Base-by-base conservation (phyloP, 2,113 vertebrate species). In the Pimephales promelas region DNA sequence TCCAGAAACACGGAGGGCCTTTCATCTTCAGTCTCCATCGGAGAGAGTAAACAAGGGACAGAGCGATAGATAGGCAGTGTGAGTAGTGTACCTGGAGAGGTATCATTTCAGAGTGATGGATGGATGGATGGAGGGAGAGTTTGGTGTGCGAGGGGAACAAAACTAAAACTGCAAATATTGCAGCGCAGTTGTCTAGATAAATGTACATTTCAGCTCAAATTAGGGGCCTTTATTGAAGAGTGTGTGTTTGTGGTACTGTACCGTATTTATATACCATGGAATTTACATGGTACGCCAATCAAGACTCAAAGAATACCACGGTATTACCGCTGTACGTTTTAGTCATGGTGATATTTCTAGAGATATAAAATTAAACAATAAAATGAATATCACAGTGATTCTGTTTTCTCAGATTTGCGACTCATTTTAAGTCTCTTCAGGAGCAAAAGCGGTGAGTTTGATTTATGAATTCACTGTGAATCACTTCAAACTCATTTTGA, bases 41-140 rank as follows among this genome's bases (percentile, higher is more conserved):
- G 74, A 87, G 59, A 81, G 18, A 28, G 77, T 31, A 59, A 82
- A 75, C 59, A 88, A 56, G 45, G 57, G 81, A 79, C 26, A 86
- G 82, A 84, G 87, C 87, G 89, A 86, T 83, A 91, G 90, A 90
- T 90, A 86, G 91, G 88, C 85, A 89, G 89, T 89, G 90, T 87
- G 28, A 79, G 89, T 66, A 40, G 6, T 40, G 36, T 40, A 34
- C 34, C n/a, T 28, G 80, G 88, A 89, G 88, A 88, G 81, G 43
- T 22, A 10, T 78, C 8, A 78, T 26, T 14, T 61, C 20, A 0
- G 14, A 28, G 36, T 26, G 75, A 61, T 5, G 11, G n/a, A 78
- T 43, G 20, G 75, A 61, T 5, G 11, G n/a, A 78, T 43, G 20
- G 13, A 78, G 2, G 4, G 74, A 77, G 34, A 77, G 52, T n/a